Evolutionary conservation across 2,888 invertebrate genomes (phyloP).

Genomic region (Charanyca ferruginea): DNA sequence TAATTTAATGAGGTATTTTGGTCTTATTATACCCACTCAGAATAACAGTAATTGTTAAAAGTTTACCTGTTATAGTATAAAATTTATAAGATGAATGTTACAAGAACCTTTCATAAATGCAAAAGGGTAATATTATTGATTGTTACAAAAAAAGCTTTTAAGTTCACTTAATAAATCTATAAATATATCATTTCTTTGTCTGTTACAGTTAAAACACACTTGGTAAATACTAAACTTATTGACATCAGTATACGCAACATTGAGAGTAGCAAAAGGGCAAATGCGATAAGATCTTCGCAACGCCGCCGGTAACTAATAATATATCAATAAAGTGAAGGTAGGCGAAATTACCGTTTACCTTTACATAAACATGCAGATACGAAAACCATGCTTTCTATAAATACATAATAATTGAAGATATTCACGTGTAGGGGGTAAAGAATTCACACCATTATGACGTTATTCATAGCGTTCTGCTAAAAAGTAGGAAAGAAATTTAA

Average conservation of each 20-base stretch:
- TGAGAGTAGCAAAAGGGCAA: slow-evolving; percentile 59
- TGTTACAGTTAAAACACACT: slow-evolving; percentile 1
- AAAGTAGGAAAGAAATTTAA: slow-evolving; percentile 44
- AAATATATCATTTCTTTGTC: slow-evolving; percentile 23
- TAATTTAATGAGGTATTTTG: no score
- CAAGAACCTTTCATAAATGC: neutral
- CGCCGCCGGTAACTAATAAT: slow-evolving; percentile 64
- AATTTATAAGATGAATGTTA: neutral
- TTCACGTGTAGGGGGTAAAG: neutral
- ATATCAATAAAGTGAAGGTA: slow-evolving; percentile 63
- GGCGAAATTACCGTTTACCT: slow-evolving; percentile 45
- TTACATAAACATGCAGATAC: slow-evolving; percentile 19
- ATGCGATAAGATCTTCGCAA: slow-evolving; percentile 60
- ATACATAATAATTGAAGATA: neutral
- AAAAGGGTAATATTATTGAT: slow-evolving; percentile 33
- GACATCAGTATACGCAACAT: slow-evolving; percentile 16
- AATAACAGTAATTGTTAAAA: neutral
- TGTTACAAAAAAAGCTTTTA: slow-evolving; percentile 29
- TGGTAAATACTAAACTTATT: slow-evolving; percentile 23
- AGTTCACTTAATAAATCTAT: slow-evolving; percentile 25
- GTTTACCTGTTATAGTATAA: neutral
- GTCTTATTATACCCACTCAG: no score
- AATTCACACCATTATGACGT: neutral
- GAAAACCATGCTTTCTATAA: slow-evolving; percentile 33
- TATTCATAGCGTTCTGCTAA: slow-evolving; percentile 6